Conservation (phyloP, 1,140 invertebrate species). For the Drosophila ironensis region DNA sequence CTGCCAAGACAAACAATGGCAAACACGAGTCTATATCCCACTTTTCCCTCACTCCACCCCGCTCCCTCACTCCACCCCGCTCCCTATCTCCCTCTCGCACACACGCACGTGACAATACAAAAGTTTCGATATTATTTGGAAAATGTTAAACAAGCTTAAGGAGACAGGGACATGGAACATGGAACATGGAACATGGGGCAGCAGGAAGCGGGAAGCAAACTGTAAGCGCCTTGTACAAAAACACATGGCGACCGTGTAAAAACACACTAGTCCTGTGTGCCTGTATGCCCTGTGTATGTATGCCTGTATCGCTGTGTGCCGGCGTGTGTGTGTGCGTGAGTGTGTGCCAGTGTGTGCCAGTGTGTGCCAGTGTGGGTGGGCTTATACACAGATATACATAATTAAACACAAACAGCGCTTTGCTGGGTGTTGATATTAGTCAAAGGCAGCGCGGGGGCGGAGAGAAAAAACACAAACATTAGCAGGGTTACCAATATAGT, state of each 20-base stretch:
- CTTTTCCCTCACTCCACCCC: too few relatives aligned
- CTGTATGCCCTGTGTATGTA: background rate
- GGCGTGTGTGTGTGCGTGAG: background rate
- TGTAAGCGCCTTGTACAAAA: conserved; percentile 61
- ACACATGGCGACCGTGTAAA: conserved; percentile 53
- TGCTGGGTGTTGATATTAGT: conserved; percentile 29
- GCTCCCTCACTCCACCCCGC: background rate
- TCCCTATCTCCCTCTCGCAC: background rate
- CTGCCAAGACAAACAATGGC: conserved; percentile 60
- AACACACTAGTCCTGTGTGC: too few relatives aligned
- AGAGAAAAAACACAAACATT: conserved; percentile 22
- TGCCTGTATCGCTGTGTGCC: background rate
- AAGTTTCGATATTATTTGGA: conserved; percentile 54
- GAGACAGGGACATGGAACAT: too few relatives aligned
- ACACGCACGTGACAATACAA: conserved; percentile 28
- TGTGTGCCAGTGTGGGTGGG: background rate
- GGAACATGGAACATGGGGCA: background rate
- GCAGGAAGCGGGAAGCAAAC: conserved; percentile 4
- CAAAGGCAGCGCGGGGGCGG: too few relatives aligned
- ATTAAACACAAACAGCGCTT: conserved; percentile 69
- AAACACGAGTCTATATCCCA: conserved; percentile 35
- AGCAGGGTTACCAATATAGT: background rate
- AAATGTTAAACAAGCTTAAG: conserved; percentile 53
- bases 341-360: background rate
- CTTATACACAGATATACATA: conserved; percentile 47